phyloP scores from a whole-genome alignment of 1,140 invertebrate genomes.

The Hylaeus volcanicus region DNA sequence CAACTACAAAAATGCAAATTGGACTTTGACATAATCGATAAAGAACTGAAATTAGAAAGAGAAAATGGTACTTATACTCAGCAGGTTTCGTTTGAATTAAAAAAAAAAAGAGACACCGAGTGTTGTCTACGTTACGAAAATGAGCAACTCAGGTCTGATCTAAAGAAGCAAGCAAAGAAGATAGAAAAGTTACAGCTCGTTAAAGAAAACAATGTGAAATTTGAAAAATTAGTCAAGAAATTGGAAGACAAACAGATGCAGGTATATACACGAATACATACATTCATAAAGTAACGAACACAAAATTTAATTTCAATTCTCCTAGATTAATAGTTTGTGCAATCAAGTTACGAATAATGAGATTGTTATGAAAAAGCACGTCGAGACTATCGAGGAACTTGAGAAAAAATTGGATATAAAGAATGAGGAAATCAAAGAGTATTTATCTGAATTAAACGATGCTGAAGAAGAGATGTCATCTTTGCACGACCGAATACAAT shows the following conservation, averaged over 20 bases:
- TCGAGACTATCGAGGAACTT: slow-evolving; percentile 53
- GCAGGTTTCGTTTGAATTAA: slow-evolving; percentile 50
- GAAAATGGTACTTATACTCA: slow-evolving; percentile 28
- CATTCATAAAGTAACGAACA: background rate
- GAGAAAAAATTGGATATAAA: slow-evolving; percentile 55
- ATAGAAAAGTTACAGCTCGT: slow-evolving; percentile 45
- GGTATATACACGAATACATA: slow-evolving; percentile 28
- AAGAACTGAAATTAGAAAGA: slow-evolving; percentile 65
- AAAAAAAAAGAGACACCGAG: slow-evolving; percentile 41
- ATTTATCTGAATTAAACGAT: slow-evolving; percentile 54
- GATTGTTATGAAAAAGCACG: slow-evolving; percentile 48
- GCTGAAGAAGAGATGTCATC: slow-evolving; percentile 56
- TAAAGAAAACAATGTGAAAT: slow-evolving; percentile 42
- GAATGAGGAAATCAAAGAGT: slow-evolving; percentile 52
- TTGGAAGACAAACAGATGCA: slow-evolving; percentile 49
- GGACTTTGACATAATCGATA: slow-evolving; percentile 66
- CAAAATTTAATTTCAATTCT: slow-evolving; percentile 17
- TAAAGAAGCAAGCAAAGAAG: slow-evolving; percentile 38
- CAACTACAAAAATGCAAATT: slow-evolving; percentile 60
- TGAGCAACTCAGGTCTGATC: slow-evolving; percentile 40
- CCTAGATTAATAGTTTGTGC: slow-evolving; percentile 52
- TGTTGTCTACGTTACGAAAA: slow-evolving; percentile 46
- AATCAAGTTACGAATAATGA: slow-evolving; percentile 43
- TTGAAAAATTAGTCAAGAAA: slow-evolving; percentile 46
- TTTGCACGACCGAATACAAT: slow-evolving; percentile 57